Percentiles rank a stretch among this genome's conserved stretches.
Conservation (phyloP, 2,888 invertebrate genomes). For the Mylabris sibirica region DNA sequence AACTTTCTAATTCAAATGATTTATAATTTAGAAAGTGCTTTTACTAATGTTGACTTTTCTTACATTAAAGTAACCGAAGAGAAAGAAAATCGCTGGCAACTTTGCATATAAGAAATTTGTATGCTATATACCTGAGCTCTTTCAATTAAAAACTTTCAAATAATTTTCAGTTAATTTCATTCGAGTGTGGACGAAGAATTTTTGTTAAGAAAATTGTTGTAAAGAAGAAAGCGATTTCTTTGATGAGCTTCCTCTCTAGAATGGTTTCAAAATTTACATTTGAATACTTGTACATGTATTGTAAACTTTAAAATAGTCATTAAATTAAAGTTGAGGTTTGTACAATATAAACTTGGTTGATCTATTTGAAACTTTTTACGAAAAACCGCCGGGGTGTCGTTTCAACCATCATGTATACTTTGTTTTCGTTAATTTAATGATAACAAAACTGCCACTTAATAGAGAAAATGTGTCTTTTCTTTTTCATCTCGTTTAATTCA, state of each 20-base stretch:
- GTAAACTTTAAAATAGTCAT: neutral
- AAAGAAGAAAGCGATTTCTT: neutral
- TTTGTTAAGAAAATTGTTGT: neutral
- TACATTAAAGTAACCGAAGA: neutral
- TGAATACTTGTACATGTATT: neutral
- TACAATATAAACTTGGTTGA: too few relatives aligned
- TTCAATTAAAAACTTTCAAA: constrained; percentile 13
- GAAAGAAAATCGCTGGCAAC: neutral
- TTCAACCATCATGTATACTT: too few relatives aligned
- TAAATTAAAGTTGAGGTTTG: neutral
- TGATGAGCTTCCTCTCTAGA: neutral
- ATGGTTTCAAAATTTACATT: neutral
- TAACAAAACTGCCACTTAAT: neutral
- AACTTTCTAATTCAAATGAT: neutral
- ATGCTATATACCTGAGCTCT: neutral
- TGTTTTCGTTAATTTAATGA: constrained; percentile 13
- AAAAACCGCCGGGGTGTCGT: neutral
- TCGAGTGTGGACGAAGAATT: neutral
- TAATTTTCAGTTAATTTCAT: constrained; percentile 12
- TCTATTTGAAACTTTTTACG: neutral
- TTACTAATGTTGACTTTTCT: neutral
- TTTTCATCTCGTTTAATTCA: neutral
- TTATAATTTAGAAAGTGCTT: neutral
- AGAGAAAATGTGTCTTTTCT: neutral
- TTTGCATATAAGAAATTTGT: neutral